These are phyloP conservation scores for Drosophila seguyi DNA, from an alignment of 1,140 invertebrate species.

Conservation along the genomic window DNA sequence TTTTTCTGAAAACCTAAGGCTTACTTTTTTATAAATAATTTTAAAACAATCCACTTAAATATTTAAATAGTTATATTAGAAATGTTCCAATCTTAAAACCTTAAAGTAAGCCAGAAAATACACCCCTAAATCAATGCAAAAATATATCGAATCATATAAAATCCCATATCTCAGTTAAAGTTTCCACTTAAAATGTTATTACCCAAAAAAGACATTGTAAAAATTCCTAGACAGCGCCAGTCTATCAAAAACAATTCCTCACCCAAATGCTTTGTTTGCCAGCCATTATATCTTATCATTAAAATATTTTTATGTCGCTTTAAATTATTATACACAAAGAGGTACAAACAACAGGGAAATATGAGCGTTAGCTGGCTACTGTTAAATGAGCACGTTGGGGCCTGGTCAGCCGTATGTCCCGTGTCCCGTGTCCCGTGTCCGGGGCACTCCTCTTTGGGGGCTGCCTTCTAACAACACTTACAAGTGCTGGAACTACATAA, in stretches of 20 bases:
- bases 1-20: too few species aligned
- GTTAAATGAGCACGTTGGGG: conserved; percentile 81
- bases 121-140: neutral
- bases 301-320: conserved; percentile 79
- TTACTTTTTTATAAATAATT: too few species aligned
- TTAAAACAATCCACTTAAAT: too few species aligned
- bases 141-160: neutral
- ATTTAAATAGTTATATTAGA: too few species aligned
- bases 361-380: conserved; percentile 73
- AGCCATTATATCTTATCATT: conserved; percentile 72
- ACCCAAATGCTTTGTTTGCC: conserved; percentile 50
- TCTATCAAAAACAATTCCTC: conserved; percentile 1
- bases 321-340: conserved; percentile 74
- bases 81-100: neutral
- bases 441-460: conserved; percentile 65
- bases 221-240: conserved; percentile 18
- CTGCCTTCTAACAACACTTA: conserved; percentile 80
- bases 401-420: conserved; percentile 45
- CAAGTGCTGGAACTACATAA: conserved; percentile 77
- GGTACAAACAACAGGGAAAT: conserved; percentile 56
- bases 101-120: neutral
- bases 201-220: neutral
- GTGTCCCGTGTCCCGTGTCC: conserved; percentile 41
- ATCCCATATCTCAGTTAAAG: neutral
- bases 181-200: neutral